Conservation (phyloP, 2,113 vertebrate genomes). For the Notarius lentiginosus region DNA sequence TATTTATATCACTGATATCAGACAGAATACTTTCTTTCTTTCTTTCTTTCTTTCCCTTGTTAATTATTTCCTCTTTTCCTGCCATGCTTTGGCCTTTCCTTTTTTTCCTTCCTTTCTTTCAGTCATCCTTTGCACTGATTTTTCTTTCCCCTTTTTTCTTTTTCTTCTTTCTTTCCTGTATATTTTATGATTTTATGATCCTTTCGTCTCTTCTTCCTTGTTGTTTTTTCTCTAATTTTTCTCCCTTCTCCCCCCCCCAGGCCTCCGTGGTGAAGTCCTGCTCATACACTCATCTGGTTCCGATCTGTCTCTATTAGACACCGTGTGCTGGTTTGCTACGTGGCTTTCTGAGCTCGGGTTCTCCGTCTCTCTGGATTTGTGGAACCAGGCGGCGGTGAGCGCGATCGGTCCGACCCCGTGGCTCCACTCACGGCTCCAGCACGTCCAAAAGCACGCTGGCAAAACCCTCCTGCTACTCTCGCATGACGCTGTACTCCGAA, state of each 20-base stretch:
- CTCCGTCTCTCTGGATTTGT: slow-evolving; percentile 79
- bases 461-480: slow-evolving; percentile 79
- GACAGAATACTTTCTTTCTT: too few relatives aligned
- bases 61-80: background rate
- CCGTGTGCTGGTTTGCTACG: slow-evolving; percentile 69
- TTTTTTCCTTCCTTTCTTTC: background rate
- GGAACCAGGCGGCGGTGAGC: slow-evolving; percentile 73
- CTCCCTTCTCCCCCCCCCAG: slow-evolving; percentile 39
- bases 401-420: slow-evolving; percentile 78
- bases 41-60: too few relatives aligned
- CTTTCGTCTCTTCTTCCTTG: background rate
- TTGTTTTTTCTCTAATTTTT: background rate
- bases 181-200: background rate
- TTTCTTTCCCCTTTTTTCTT: background rate
- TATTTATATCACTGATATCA: background rate
- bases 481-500: slow-evolving; percentile 64
- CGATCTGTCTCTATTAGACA: slow-evolving; percentile 57
- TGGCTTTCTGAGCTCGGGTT: slow-evolving; percentile 73
- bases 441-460: slow-evolving; percentile 66
- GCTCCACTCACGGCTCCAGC: slow-evolving; percentile 78
- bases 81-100: background rate
- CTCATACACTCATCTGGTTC: slow-evolving; percentile 80
- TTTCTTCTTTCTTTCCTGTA: background rate
- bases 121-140: background rate
- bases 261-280: slow-evolving; percentile 63